Percentiles rank a stretch among this genome's conserved stretches.
Evolutionary conservation across 92 coral and sea anemone species (phyloP).

Genomic region (Umimayanthus chanpuru): DNA sequence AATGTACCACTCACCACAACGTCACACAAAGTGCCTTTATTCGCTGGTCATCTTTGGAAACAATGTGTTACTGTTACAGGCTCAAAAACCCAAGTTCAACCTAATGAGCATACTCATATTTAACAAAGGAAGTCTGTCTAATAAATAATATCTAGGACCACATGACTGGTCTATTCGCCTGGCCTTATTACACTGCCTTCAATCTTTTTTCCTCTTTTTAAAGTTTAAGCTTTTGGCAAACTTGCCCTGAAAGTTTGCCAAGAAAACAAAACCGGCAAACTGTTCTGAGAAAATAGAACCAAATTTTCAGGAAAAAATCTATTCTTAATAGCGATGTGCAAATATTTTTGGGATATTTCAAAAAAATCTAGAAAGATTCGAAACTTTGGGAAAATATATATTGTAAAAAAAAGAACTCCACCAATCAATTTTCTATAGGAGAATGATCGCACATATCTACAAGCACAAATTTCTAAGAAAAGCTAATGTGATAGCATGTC

Average conservation of each 20-base stretch:
- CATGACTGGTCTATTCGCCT: not conserved
- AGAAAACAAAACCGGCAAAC: not conserved
- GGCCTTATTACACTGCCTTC: not conserved
- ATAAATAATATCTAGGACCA: slow-evolving; percentile 4
- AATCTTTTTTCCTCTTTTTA: too few species aligned
- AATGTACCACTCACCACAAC: not conserved
- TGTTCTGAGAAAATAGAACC: not conserved
- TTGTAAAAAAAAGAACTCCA: not conserved
- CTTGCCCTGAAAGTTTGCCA: not conserved
- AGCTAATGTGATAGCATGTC: not conserved
- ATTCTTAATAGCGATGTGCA: not conserved
- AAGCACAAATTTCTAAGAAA: not conserved
- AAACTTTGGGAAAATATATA: not conserved
- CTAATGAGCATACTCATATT: not conserved
- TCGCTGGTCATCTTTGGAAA: not conserved
- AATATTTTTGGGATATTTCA: not conserved
- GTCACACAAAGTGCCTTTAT: not conserved
- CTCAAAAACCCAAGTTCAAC: not conserved
- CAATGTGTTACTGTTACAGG: not conserved
- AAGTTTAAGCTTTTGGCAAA: not conserved
- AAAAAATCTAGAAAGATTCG: not conserved
- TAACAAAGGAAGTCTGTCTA: not conserved
- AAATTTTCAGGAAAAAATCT: not conserved
- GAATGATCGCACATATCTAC: slow-evolving; percentile 9
- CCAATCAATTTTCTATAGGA: not conserved